phyloP scores from a whole-genome alignment of 2,797 vertebrate genomes.

The Spheniscus humboldti region DNA sequence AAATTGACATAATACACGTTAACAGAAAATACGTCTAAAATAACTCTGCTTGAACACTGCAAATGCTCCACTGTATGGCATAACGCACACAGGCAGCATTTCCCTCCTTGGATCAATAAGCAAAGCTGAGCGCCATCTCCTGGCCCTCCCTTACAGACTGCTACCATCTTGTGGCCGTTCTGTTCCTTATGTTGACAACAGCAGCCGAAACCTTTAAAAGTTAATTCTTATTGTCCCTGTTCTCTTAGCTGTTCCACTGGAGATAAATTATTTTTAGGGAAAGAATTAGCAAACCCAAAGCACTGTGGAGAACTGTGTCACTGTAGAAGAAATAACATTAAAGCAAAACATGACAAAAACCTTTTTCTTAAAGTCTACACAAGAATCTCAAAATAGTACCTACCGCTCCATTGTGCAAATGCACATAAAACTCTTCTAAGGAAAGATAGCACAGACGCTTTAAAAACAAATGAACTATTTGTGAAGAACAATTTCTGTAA shows the following conservation, averaged over 20 bases:
- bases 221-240: not conserved
- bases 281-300: not conserved
- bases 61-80: not conserved
- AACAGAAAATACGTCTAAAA: not conserved
- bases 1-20: not conserved
- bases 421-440: not conserved
- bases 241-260: not conserved
- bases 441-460: not conserved
- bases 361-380: not conserved
- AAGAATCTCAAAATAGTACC: not conserved
- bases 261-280: not conserved
- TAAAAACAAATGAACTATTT: not conserved
- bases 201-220: not conserved
- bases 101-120: not conserved
- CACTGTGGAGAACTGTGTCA: not conserved
- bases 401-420: not conserved
- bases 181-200: not conserved
- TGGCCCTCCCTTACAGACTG: not conserved
- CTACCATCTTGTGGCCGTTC: conserved; percentile 28
- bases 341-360: not conserved
- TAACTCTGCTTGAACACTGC: not conserved
- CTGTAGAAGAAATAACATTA: not conserved
- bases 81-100: too few species aligned
- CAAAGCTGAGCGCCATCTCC: not conserved
- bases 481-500: not conserved